These are phyloP conservation scores for Sweltsa coloradensis DNA, from an alignment of 1,140 invertebrate genomes.

Conservation along the genomic window DNA sequence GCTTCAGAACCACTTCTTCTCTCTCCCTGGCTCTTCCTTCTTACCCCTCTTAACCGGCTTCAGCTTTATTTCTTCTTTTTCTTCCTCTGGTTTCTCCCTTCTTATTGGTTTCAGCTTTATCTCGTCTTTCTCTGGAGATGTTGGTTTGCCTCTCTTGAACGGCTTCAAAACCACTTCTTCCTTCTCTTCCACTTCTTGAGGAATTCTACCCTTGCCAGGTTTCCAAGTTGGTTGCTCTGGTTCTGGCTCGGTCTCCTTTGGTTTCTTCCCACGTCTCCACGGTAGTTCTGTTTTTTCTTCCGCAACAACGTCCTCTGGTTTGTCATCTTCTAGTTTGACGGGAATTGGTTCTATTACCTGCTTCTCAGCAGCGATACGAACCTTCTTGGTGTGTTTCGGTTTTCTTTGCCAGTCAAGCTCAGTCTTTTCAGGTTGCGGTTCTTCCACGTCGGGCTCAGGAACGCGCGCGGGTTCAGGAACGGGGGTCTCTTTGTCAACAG, in stretches of 20 bases:
- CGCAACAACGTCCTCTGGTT: no score
- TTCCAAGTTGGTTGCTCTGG: slow-evolving; percentile 14
- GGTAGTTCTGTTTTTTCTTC: slow-evolving; percentile 10
- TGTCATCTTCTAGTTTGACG: no score
- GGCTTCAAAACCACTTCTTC: slow-evolving; percentile 22
- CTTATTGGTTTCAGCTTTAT: slow-evolving; percentile 32
- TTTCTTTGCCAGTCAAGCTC: no score
- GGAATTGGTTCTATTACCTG: no score
- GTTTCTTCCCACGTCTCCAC: neutral
- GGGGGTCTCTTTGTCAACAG: slow-evolving; percentile 20
- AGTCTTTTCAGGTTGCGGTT: slow-evolving; percentile 15
- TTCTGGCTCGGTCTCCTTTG: slow-evolving; percentile 19
- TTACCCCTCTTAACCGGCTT: slow-evolving; percentile 10
- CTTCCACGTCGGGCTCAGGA: neutral
- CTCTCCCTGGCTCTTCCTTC: slow-evolving; percentile 7
- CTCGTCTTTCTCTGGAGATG: slow-evolving; percentile 25
- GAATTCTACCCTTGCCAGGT: slow-evolving; percentile 8
- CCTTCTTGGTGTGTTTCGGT: no score
- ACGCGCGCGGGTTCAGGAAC: slow-evolving; percentile 21
- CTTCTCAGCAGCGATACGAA: no score
- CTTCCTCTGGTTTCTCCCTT: slow-evolving; percentile 12
- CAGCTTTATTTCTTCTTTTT: slow-evolving; percentile 10
- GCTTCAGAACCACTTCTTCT: slow-evolving; percentile 20
- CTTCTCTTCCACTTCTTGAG: slow-evolving; percentile 16
- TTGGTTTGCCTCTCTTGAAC: slow-evolving; percentile 24